A percentile compares a stretch with the other conserved stretches of the same genome.
These are phyloP conservation scores for Montifringilla adamsi DNA, from an alignment of 2,113 vertebrate species.

Conservation along the genomic window DNA sequence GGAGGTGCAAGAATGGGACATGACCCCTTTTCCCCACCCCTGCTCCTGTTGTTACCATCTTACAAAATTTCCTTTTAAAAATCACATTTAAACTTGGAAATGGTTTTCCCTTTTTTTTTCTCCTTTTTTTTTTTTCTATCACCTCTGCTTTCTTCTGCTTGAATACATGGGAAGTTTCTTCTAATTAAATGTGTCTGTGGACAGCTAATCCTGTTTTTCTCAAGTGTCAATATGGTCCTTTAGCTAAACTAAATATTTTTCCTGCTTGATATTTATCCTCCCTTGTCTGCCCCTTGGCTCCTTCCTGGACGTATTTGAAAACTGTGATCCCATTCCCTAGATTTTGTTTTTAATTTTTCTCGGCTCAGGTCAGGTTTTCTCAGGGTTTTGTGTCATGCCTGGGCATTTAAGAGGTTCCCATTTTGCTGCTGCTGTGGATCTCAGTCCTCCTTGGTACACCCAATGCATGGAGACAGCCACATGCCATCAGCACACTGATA, in stretches of 20 bases:
- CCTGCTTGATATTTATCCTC: background rate
- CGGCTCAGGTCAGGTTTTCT: background rate
- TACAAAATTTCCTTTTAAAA: background rate
- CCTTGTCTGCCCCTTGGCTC: background rate
- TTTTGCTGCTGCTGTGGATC: background rate
- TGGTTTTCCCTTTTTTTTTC: background rate
- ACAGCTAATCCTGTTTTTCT: slow-evolving; percentile 6
- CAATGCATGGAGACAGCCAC: rapidly evolving
- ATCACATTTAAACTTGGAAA: background rate
- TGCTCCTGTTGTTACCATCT: background rate
- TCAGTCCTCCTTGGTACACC: rapidly evolving
- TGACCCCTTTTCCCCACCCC: background rate
- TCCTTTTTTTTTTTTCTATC: background rate
- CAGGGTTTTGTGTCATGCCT: background rate
- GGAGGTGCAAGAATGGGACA: background rate
- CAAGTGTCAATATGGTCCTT: background rate
- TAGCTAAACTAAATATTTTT: slow-evolving; percentile 31
- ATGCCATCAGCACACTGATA: background rate
- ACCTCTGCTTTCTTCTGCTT: background rate
- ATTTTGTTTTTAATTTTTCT: background rate
- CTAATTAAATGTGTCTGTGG: background rate
- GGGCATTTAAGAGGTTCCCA: background rate
- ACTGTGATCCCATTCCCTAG: background rate
- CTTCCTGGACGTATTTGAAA: background rate
- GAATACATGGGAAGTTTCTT: background rate